Evolutionary conservation across 2,113 vertebrate genomes (phyloP).

Genomic region (Willisornis vidua): DNA sequence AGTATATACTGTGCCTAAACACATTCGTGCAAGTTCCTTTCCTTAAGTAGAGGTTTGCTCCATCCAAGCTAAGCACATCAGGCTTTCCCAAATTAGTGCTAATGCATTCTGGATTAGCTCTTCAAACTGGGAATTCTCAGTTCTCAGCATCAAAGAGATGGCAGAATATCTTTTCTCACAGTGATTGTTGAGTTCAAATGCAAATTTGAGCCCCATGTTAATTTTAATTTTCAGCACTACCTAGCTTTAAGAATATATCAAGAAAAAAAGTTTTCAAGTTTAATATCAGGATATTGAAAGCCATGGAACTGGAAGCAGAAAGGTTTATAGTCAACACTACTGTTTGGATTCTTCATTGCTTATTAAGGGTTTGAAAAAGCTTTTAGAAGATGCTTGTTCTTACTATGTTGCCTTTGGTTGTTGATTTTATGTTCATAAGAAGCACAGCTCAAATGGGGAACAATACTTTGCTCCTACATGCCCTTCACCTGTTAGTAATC

Average conservation of each 20-base stretch:
- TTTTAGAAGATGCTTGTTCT: neutral
- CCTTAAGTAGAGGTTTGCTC: neutral
- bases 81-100: constrained; percentile 37
- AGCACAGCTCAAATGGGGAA: neutral
- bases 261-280: constrained; percentile 23
- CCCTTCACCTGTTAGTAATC: neutral
- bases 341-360: neutral
- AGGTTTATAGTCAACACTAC: neutral
- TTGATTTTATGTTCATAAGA: neutral
- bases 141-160: constrained; percentile 28
- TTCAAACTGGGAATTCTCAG: constrained; percentile 37
- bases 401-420: neutral
- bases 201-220: constrained; percentile 32
- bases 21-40: neutral
- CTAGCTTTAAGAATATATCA: constrained; percentile 42
- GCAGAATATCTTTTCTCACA: constrained; percentile 4
- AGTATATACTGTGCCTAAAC: neutral
- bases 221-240: constrained; percentile 53
- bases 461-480: neutral
- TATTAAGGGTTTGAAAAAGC: neutral
- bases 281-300: constrained; percentile 31
- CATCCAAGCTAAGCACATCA: neutral
- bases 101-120: constrained; percentile 43
- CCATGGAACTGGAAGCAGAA: neutral
- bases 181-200: constrained; percentile 37